Evolutionary conservation across 2,113 vertebrate genomes (phyloP).

Genomic region (Thunnus maccoyii): DNA sequence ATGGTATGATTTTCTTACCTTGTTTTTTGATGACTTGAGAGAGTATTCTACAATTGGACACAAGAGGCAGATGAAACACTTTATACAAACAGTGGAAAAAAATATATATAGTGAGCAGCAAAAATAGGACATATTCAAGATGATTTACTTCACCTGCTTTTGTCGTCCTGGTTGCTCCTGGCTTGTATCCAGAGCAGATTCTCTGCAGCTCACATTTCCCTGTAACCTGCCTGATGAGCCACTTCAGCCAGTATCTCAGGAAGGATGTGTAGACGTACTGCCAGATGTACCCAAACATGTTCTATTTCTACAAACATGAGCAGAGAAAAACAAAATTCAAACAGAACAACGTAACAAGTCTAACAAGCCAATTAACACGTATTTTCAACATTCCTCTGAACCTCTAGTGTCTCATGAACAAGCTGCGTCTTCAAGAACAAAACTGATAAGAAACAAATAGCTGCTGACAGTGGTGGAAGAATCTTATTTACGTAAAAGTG

Average conservation of each 20-base stretch:
- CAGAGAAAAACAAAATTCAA: constrained; percentile 28
- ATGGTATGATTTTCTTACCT: constrained; percentile 84
- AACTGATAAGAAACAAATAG: too few relatives aligned
- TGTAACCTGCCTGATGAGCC: constrained; percentile 90
- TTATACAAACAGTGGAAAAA: background rate
- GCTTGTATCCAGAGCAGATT: constrained; percentile 82
- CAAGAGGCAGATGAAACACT: constrained; percentile 4
- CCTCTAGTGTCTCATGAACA: too few relatives aligned
- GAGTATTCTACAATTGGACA: constrained; percentile 89
- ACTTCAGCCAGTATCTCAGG: constrained; percentile 94
- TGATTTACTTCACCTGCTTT: constrained; percentile 87
- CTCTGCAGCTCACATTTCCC: constrained; percentile 94
- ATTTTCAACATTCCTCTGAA: too few relatives aligned
- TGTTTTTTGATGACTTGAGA: constrained; percentile 91
- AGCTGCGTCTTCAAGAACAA: too few relatives aligned
- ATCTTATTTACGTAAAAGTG: too few relatives aligned
- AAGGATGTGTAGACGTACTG: constrained; percentile 90
- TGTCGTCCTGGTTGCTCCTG: constrained; percentile 88
- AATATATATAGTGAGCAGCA: background rate
- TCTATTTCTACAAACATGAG: constrained; percentile 62
- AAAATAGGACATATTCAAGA: background rate
- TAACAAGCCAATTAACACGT: background rate
- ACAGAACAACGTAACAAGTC: background rate
- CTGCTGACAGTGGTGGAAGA: too few relatives aligned
- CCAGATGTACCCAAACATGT: constrained; percentile 90